Base-by-base conservation (phyloP, 2,888 invertebrate species). In the Vanessa cardui region DNA sequence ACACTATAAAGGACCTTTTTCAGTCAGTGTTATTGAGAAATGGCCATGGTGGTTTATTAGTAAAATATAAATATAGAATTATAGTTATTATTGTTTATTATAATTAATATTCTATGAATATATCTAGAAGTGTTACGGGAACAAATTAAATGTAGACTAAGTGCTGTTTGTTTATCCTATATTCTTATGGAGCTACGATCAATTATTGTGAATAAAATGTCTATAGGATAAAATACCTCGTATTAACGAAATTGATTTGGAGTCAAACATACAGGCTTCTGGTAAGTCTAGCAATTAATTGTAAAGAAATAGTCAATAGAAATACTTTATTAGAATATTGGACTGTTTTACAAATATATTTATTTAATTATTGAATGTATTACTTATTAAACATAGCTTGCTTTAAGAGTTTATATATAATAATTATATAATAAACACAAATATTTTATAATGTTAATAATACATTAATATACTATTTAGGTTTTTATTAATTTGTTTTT, bases 1-100 rank as follows among this genome's bases (percentile, higher is more conserved):
- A 64, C 52, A 70, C 66, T 20, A 71, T 75, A 82, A 85, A 83
- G 68, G 77, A 79, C 80, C 77, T 75, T 39, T 63, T 50, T 68
- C 62, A 71, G 58, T 68, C 62, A 71, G 60, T 66, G 54, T 71
- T 73, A 67, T 72, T 66, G 60, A 58, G 62, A 64, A 58, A 39
- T 26, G 33, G 44, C 47, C 21, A 49, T 39, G 49, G 33, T 16
- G 56, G 54, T 54, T 39, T 69, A 66, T 66, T 54, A 63, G 52
- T 59, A 66, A 39, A 39, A 12, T 15, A n/a, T 46, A 65, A 60
- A 46, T 58, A 52, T 33, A 58, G 33, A 21, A n/a, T 46, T 56
- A 31, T 39, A 26, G 21, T 15, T 9, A 54, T 62, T 49, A 44
- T 49, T 45, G 16, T 12, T 21, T 39, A 39, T 61, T 15, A 54